These are phyloP conservation scores for Lynx canadensis DNA, from an alignment of 2,113 vertebrate genomes.

Conservation along the genomic window DNA sequence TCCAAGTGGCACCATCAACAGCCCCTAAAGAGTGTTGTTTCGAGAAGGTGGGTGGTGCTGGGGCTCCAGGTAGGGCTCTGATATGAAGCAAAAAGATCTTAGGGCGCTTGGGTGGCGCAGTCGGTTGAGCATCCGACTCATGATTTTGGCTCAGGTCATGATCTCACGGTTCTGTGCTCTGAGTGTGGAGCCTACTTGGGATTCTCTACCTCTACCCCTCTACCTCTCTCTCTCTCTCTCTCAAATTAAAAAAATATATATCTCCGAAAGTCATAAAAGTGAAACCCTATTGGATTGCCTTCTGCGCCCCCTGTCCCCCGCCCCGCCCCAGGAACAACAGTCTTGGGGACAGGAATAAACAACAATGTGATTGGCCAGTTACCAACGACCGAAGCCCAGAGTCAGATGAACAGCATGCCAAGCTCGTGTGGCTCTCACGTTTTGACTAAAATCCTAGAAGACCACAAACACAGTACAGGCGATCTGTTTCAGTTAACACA, in stretches of 20 bases:
- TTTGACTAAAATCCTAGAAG: neutral
- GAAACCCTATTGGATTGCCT: neutral
- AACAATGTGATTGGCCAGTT: neutral
- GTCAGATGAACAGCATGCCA: neutral
- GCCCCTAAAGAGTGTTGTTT: neutral
- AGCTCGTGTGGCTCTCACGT: neutral
- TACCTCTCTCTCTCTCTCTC: too few species aligned
- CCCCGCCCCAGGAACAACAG: fast-evolving
- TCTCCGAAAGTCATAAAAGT: neutral
- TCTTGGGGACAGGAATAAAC: neutral
- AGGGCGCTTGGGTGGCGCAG: too few species aligned
- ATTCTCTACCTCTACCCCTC: too few species aligned
- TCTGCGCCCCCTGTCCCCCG: fast-evolving
- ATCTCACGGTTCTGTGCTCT: too few species aligned
- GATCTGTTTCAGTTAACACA: neutral
- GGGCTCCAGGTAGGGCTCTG: neutral
- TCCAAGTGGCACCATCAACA: fast-evolving
- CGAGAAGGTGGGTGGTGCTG: neutral
- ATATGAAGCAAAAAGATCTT: neutral
- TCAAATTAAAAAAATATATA: too few species aligned
- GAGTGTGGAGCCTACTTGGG: too few species aligned
- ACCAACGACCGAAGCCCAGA: neutral
- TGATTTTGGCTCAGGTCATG: too few species aligned
- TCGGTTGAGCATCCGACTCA: too few species aligned
- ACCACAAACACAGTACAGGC: neutral